Evolutionary conservation across 2,113 vertebrate species (phyloP).

Genomic region (Pseudopodoces humilis): DNA sequence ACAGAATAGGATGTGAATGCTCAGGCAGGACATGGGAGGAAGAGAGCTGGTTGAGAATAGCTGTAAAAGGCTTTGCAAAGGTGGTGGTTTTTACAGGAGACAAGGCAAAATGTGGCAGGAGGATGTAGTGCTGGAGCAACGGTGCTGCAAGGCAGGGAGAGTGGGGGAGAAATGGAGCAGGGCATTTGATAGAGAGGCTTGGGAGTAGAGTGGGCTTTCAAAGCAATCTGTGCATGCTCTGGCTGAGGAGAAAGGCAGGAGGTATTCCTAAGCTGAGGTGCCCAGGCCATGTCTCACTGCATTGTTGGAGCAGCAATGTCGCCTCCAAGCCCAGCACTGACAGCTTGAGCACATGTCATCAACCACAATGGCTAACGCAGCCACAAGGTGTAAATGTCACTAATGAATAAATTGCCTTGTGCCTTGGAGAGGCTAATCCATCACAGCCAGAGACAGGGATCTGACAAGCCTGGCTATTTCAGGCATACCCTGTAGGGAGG

Average conservation of each 20-base stretch:
- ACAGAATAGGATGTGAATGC: neutral
- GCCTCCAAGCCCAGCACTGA: constrained; percentile 17
- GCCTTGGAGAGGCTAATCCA: constrained; percentile 35
- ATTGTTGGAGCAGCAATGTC: neutral
- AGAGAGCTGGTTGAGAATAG: neutral
- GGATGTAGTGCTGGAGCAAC: neutral
- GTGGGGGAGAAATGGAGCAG: fast-evolving
- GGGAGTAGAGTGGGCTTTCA: neutral
- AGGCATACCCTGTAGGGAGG: constrained; percentile 11
- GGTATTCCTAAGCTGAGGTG: neutral
- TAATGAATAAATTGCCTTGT: constrained; percentile 64
- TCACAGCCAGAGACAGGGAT: neutral
- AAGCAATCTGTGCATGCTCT: neutral
- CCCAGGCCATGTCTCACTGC: neutral
- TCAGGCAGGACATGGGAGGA: neutral
- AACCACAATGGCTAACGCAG: neutral
- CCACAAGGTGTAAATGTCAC: constrained; percentile 66
- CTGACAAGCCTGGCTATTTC: constrained; percentile 50
- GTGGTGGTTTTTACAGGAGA: neutral
- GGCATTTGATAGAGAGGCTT: neutral
- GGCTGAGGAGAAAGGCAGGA: neutral
- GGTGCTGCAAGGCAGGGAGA: neutral
- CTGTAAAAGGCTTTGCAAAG: neutral
- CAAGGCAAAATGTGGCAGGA: neutral
- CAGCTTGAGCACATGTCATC: constrained; percentile 22